phyloP scores from a whole-genome alignment of 2,113 vertebrate genomes.

The Apteryx owenii region DNA sequence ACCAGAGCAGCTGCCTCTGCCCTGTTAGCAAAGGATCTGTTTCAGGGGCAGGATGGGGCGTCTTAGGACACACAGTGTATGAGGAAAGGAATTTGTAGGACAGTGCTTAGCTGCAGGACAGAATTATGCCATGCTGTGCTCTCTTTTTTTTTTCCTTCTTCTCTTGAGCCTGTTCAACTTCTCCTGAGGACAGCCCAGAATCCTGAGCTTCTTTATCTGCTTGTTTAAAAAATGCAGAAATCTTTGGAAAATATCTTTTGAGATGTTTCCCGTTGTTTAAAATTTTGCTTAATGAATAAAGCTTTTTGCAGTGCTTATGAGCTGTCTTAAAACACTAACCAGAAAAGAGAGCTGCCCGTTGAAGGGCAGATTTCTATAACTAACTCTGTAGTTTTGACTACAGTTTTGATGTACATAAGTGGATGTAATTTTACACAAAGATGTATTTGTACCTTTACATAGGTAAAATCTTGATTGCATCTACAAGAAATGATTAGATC shows the following conservation, averaged over 20 bases:
- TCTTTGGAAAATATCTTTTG: neutral
- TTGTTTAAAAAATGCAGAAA: accelerated
- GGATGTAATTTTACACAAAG: neutral
- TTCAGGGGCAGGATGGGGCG: neutral
- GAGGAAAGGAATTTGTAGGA: neutral
- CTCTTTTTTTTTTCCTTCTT: too few species aligned
- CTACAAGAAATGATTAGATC: neutral
- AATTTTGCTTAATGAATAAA: neutral
- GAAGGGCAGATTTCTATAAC: neutral
- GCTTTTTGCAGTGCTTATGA: neutral
- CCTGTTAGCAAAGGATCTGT: neutral
- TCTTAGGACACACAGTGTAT: neutral
- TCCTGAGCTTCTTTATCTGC: neutral
- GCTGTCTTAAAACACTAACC: neutral
- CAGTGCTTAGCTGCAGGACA: neutral
- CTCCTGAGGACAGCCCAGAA: neutral
- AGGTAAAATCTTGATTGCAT: neutral
- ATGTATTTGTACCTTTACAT: neutral
- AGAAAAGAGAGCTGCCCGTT: neutral
- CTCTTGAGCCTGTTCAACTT: neutral
- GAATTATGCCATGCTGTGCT: neutral
- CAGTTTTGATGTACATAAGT: neutral
- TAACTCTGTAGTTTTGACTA: neutral
- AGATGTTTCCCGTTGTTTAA: neutral
- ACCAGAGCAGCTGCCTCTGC: conserved; percentile 22